A percentile compares a stretch with the other conserved stretches of the same genome.
Conservation (phyloP, 2,113 vertebrate genomes). For the Petaurus breviceps region DNA sequence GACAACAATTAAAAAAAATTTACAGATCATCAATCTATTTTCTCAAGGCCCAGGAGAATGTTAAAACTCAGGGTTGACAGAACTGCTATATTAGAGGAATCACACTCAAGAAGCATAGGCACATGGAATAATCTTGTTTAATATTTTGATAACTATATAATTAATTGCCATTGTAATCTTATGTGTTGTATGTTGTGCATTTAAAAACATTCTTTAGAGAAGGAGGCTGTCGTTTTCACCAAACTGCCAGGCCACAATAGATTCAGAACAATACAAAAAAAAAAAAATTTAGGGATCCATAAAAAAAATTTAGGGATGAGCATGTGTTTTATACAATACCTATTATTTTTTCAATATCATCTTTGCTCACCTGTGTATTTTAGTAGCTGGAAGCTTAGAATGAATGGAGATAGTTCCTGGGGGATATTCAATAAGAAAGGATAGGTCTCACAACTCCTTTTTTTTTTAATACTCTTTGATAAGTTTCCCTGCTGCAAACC, state of each 20-base stretch:
- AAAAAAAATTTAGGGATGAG: not conserved
- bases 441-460: not conserved
- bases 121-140: not conserved
- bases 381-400: not conserved
- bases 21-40: not conserved
- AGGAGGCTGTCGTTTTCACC: not conserved
- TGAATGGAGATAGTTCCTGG: not conserved
- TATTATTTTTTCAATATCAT: not conserved
- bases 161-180: not conserved
- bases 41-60: constrained; percentile 16
- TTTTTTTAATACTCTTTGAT: not conserved
- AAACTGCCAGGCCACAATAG: not conserved
- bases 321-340: not conserved
- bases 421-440: not conserved
- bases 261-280: not conserved
- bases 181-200: not conserved
- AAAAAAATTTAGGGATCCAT: not conserved
- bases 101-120: not conserved
- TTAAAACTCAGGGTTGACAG: constrained; percentile 8
- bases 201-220: not conserved
- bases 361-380: not conserved
- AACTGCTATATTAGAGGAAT: not conserved
- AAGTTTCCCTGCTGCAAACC: not conserved
- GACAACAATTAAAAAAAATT: not conserved
- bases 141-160: not conserved